These are phyloP conservation scores for Hirudinaria manillensis DNA, from an alignment of 2,888 invertebrate genomes.

Conservation along the genomic window DNA sequence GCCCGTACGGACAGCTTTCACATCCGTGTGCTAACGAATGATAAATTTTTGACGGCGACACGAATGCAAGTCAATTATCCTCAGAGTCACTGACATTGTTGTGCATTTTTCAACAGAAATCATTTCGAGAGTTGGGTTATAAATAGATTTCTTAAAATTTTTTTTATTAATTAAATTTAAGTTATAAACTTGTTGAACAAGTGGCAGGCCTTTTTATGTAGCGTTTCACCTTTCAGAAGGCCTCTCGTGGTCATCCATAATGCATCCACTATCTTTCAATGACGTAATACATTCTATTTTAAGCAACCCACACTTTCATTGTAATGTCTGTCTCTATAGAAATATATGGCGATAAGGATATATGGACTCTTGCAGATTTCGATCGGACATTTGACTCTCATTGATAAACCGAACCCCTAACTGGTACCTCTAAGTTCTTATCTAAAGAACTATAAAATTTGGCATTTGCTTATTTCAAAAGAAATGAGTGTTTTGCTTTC, in stretches of 20 bases:
- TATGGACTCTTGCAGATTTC: too few relatives aligned
- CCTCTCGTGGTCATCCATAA: slow-evolving; percentile 11
- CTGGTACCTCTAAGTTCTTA: too few relatives aligned
- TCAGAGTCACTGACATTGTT: too few relatives aligned
- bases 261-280: slow-evolving; percentile 12
- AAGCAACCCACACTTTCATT: slow-evolving; percentile 3
- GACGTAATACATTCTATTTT: slow-evolving; percentile 20
- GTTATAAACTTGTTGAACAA: background rate
- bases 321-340: background rate
- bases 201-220: background rate
- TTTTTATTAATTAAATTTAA: background rate
- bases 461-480: too few relatives aligned
- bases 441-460: too few relatives aligned
- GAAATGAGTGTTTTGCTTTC: too few relatives aligned
- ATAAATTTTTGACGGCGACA: background rate
- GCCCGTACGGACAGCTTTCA: background rate
- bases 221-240: background rate
- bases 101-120: too few relatives aligned
- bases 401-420: too few relatives aligned
- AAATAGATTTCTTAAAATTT: too few relatives aligned
- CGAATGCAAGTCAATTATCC: background rate
- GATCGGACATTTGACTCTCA: too few relatives aligned
- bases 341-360: too few relatives aligned
- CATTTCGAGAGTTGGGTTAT: too few relatives aligned
- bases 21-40: background rate